Percentiles rank a stretch among this genome's conserved stretches.
These are phyloP conservation scores for Hydropotes inermis DNA, from an alignment of 2,113 vertebrate genomes.

Conservation along the genomic window DNA sequence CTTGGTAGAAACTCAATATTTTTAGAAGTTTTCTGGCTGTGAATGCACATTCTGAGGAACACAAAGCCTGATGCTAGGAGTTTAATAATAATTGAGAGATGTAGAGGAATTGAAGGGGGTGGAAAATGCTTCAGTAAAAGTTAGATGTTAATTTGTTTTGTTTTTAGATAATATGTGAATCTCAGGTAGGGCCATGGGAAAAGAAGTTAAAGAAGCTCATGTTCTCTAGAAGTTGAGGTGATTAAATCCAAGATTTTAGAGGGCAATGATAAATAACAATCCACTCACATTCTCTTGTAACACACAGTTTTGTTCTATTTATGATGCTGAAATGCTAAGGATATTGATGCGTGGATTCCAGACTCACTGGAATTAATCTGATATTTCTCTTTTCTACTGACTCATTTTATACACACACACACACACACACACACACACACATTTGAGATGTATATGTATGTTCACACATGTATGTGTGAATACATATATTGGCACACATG, in stretches of 20 bases:
- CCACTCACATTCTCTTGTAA: background rate
- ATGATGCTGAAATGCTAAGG: background rate
- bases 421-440: too few relatives aligned
- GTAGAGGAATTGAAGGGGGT: background rate
- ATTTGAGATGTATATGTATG: background rate
- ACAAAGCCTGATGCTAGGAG: background rate
- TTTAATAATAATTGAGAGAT: background rate
- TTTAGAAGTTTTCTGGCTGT: background rate
- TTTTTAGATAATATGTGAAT: background rate
- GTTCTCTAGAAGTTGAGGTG: background rate
- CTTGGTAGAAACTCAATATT: background rate
- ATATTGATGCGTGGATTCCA: background rate
- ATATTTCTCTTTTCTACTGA: background rate
- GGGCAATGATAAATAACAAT: background rate
- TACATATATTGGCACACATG: background rate
- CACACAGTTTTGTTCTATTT: background rate
- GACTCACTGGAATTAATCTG: background rate
- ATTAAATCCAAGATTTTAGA: background rate
- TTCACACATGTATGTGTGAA: background rate
- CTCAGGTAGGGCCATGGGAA: background rate
- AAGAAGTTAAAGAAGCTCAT: background rate
- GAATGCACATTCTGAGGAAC: background rate
- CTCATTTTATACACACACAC: background rate
- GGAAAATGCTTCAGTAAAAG: background rate
- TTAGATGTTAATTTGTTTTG: background rate